Evolutionary conservation across 1,140 invertebrate genomes (phyloP), one percentile per base, ranked within the genome.

Genomic region (Epicauta chinensis): DNA sequence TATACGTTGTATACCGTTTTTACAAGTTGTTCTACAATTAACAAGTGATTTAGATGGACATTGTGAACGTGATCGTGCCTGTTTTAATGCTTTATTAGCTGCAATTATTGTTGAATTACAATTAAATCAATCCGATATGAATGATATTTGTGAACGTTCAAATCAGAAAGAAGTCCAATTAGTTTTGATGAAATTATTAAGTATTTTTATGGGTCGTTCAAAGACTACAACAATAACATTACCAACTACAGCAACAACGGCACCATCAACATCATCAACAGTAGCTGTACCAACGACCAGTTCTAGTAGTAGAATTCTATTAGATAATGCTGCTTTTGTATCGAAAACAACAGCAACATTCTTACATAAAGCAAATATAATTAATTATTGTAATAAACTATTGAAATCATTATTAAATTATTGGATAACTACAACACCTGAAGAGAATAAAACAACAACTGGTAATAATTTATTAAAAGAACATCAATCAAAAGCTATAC

Each of bases 21-120:
- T 95, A 74, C 90, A 93, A 77, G 87, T 93, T 3, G 74, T 97
- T 2, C 74, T 96, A 3, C 93, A 96, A 84, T 73, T 97, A 17
- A 91, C 91, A 3, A 84, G 85, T 36, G 93, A 97, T 71, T 75
- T 97, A 6, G 91, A 95, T 71, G 84, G 84, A 2, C 82, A 83
- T 62, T 82, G 86, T 10, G 90, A 93, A 57, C 79, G 82, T 37
- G 91, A 95, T 61, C 80, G 82, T 58, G 74, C 76, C 1, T 86
- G 86, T 17, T 73, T 96, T 1, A 86, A 91, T 55, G 77, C 78
- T 5, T 72, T 96, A 5, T 74, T 97, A 0, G 76, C 78, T 34
- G 77, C 83, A 0, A 70, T 95, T 0, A 80, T 93, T 0, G 77
- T 81, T 10, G 88, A 93, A 67, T 70, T 97, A 14, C 81, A 91